These are phyloP conservation scores for Gasterosteus aculeatus DNA, from an alignment of 2,113 vertebrate species.

Conservation along the genomic window DNA sequence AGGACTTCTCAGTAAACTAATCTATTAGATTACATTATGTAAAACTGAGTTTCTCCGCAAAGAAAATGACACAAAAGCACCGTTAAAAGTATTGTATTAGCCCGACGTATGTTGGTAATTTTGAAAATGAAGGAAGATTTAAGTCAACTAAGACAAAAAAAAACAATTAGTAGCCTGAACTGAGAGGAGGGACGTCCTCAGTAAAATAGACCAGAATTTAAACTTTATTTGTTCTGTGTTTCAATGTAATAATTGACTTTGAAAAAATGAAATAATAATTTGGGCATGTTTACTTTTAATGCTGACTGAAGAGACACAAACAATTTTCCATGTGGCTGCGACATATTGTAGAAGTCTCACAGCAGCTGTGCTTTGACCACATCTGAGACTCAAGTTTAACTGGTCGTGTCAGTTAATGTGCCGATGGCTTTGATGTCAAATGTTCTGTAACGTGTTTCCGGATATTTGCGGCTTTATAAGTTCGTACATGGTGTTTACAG, in stretches of 20 bases:
- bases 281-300: neutral
- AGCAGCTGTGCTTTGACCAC: neutral
- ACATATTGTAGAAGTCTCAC: neutral
- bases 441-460: neutral
- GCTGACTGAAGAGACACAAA: neutral
- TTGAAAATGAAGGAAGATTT: too few species aligned
- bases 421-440: neutral
- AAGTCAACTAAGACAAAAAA: too few species aligned
- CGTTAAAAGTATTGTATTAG: too few species aligned
- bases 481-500: neutral
- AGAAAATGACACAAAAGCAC: neutral
- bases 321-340: neutral
- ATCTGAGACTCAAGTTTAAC: slow-evolving; percentile 3
- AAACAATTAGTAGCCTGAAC: neutral
- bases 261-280: neutral
- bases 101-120: too few species aligned
- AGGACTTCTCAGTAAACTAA: neutral
- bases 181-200: neutral
- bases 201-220: too few species aligned
- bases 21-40: neutral
- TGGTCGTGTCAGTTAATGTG: neutral
- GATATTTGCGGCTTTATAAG: too few species aligned
- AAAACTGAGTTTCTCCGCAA: neutral
- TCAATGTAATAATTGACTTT: neutral
- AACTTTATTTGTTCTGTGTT: neutral